A percentile compares a stretch with the other conserved stretches of the same genome.
These are phyloP conservation scores for Stercorarius parasiticus DNA, from an alignment of 2,113 vertebrate genomes.

Conservation along the genomic window DNA sequence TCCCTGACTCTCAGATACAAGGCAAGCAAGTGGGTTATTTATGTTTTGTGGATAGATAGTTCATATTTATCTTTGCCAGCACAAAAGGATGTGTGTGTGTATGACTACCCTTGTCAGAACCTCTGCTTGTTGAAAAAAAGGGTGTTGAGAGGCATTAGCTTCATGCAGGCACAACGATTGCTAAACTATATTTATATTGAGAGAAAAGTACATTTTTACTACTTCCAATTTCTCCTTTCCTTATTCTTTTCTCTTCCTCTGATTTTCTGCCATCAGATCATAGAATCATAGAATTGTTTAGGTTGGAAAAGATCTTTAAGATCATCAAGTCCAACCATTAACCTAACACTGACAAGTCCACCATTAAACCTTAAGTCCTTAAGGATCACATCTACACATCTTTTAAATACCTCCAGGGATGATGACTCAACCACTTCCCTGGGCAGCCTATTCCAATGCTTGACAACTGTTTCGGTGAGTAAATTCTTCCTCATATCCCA, in stretches of 20 bases:
- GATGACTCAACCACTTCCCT: background rate
- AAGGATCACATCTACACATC: background rate
- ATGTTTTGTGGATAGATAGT: background rate
- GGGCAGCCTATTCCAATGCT: background rate
- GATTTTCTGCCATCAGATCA: background rate
- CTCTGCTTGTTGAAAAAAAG: background rate
- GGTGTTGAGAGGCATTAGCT: background rate
- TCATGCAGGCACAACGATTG: background rate
- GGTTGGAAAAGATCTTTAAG: background rate
- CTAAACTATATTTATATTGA: background rate
- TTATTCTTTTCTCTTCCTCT: background rate
- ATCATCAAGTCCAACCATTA: background rate
- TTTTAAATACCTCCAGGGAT: background rate
- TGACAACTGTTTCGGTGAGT: background rate
- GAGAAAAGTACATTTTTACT: background rate
- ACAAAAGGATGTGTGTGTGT: background rate
- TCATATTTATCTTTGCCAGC: background rate
- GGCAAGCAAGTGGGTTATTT: background rate
- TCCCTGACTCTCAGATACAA: background rate
- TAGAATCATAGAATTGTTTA: background rate
- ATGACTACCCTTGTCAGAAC: background rate
- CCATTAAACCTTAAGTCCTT: background rate
- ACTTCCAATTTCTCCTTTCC: background rate
- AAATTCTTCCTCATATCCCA: background rate
- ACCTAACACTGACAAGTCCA: background rate